Evolutionary conservation across 2,888 invertebrate genomes (phyloP), one percentile per base, ranked within the genome.

Genomic region (Laspeyria flexula): DNA sequence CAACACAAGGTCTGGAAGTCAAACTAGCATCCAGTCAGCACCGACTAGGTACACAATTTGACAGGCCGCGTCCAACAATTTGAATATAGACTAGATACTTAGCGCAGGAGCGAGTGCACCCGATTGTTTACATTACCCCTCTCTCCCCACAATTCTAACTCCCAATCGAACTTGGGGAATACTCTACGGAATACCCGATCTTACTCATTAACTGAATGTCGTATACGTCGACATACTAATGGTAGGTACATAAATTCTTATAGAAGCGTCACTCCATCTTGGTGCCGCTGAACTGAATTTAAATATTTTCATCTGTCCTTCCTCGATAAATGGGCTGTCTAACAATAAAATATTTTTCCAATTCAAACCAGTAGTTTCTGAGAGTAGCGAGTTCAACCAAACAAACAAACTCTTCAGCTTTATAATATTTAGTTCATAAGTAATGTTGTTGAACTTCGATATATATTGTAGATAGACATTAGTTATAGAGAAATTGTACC

Each of bases 51-150:
- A 73, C 55, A 68, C 60, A 68, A 64, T 66, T 62, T 57, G 64
- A 52, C 71, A 69, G 45, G 53, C 52, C 57, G 63, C 56, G 62
- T 70, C 59, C 58, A 61, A 72, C 82, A 83, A 83, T 85, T 83
- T 83, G 83, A 85, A 86, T 85, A 79, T 79, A 82, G 81, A 85
- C 81, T 79, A 80, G 77, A 69, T 75, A 72, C 67, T 77, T 70
- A 71, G 58, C 51, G 60, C 56, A 54, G 58, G 33, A 60, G 59
- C 60, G 46, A 66, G 66, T 74, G 72, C 71, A 71, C 51, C 45
- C 65, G 59, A 73, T 71, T 81, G 79, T 78, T 77, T 77, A 71
- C 74, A 65, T 64, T 65, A 52, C 55, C 43, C 44, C 59, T 46
- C 52, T 52, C 56, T 30, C 51, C 55, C 59, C 47, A 60, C 61